Evolutionary conservation across 2,888 invertebrate species (phyloP), one percentile per base, ranked within the genome.

Genomic region (Xanthostigma xanthostigma): DNA sequence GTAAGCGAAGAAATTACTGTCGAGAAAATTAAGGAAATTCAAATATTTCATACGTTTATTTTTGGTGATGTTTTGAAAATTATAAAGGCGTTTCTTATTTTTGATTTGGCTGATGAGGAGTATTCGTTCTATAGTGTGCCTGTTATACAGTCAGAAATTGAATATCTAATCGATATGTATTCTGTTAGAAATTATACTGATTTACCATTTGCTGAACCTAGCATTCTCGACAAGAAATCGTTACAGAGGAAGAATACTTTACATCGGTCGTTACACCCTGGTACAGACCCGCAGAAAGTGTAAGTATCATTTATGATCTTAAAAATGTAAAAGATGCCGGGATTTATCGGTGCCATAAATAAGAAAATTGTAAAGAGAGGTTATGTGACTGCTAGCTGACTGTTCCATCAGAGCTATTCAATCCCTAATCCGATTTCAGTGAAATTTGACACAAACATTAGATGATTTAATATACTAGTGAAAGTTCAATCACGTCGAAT

Each of bases 221-320:
- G 69, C 0, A 60, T 67, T 41, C 67, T 70, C 49, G 75, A 79
- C 54, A 69, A 75, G 42, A 59, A 62, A 33, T 60, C 64, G 79
- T 86, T 9, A 68, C 68, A 0, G 64, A 70, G 9, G 74, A 79
- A 37, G 73, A 73, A 14, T 91, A 84, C 62, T 68, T 78, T 34
- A 72, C 84, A 55, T 75, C 78, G 41, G 79, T 97, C 0, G 84
- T 97, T 1, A 79, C 81, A 51, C 94, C 95, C 0, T 91, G 87
- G 79, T 96, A 96, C 63, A 71, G 82, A 55, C 66, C 66, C 10
- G 63, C 73, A 2, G 66, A 70, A 43, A 62, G 64, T 42, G 64
- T 75, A 57, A 57, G 63, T 62, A 48, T 27, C 27, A 27, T 36
- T 33, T 17, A 42, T 52, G 27, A 17, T 47, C 14, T 47, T 51